Conservation (phyloP, 2,888 invertebrate species). For the Hermodice carunculata region DNA sequence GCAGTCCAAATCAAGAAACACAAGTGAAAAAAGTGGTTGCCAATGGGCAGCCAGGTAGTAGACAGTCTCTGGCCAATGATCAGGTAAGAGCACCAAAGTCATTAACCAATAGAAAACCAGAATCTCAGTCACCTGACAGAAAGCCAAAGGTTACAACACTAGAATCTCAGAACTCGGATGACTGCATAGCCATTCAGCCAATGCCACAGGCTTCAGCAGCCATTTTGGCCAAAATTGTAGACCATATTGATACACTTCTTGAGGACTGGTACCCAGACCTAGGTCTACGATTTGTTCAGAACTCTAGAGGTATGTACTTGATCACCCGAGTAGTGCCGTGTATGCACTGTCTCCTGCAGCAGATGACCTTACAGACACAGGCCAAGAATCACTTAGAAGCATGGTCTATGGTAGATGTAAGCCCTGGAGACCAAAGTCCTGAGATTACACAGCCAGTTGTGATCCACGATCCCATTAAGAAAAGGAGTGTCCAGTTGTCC, state of each 20-base stretch:
- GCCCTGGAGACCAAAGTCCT: conserved; percentile 16
- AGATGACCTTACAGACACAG: conserved; percentile 15
- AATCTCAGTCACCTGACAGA: too few species aligned
- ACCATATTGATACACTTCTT: conserved; percentile 94
- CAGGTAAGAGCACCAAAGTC: too few species aligned
- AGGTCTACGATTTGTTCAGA: conserved; percentile 97
- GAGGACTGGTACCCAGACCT: conserved; percentile 98
- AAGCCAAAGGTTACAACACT: too few species aligned
- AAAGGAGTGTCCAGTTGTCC: too few species aligned
- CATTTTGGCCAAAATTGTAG: conserved; percentile 75
- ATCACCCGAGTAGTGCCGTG: conserved; percentile 95
- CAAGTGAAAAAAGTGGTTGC: too few species aligned
- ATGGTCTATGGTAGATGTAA: conserved; percentile 29
- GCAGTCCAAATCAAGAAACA: too few species aligned
- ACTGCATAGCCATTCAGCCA: conserved; percentile 26
- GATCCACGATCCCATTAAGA: too few species aligned
- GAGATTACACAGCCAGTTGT: conserved; percentile 21
- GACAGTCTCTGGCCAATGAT: too few species aligned
- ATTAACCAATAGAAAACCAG: too few species aligned
- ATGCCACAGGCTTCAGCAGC: conserved; percentile 26
- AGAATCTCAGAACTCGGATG: neutral
- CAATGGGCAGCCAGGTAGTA: too few species aligned
- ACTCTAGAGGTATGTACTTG: conserved; percentile 93
- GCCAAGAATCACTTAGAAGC: conserved; percentile 6
- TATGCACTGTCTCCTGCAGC: conserved; percentile 81